Base-by-base conservation (phyloP, 1,140 invertebrate species). In the Nymphalis io region DNA sequence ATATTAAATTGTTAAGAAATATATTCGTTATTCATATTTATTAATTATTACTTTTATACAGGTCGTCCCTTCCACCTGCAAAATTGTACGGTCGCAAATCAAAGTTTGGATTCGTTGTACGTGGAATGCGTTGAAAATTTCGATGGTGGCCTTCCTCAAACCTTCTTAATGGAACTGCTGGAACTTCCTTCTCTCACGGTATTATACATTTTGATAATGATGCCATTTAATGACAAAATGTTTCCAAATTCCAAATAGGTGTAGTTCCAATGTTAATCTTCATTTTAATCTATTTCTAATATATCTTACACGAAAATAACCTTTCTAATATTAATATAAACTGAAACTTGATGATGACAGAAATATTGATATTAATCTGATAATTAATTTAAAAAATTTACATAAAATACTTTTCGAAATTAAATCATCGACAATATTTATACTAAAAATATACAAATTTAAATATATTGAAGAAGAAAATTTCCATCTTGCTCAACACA, bases 21-120 rank as follows among this genome's bases (percentile, higher is more conserved):
- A 51, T 10, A 21, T 59, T 23, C 20, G 60, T n/a, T 55, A 20
- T 57, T 40, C 16, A 51, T 46, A 15, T 55, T 60, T 11, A 51
- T 11, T 11, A 0, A 12, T 23, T 64, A 57, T 75, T 70, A 77
- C 67, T 86, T 92, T 73, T 55, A 13, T 39, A 12, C 93, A 95
- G 97, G 97, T 75, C 95, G 96, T 27, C 97, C 97, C 12, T 97
- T 98, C 81, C 94, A 96, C 33, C 92, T 98, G 42, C 94, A 96
- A 73, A 98, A 98, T 88, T 98, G 97, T 87, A 95, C 95, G n/a
- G 93, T 98, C n/a, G 93, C 95, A 60, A 98, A 98, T 87, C 96
- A 96, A 82, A 98, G 96, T 53, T 94, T 95, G 65, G 96, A 97
- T 77, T 95, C 96, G 0, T 79, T 97, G 60, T 93, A 95, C 80